These are phyloP conservation scores for Trachelipus rathkii DNA, from an alignment of 1,140 invertebrate species.

Conservation along the genomic window DNA sequence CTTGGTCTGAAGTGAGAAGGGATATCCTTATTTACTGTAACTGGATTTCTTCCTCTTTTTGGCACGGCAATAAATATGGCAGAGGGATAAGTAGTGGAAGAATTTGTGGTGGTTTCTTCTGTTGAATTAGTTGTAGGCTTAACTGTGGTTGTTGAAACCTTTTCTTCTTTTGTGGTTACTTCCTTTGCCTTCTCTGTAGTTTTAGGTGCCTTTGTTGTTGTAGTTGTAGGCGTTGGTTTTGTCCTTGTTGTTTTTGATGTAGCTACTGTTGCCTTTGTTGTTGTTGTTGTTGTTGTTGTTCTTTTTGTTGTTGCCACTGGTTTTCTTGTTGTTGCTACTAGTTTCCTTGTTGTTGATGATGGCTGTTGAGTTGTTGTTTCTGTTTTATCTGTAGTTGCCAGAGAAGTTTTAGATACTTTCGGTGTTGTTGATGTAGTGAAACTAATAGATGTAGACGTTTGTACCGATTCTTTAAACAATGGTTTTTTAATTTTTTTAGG, in stretches of 20 bases:
- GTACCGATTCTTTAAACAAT: too few species aligned
- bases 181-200: background rate
- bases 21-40: background rate
- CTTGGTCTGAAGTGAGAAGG: background rate
- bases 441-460: too few species aligned
- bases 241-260: background rate
- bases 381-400: background rate
- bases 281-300: too few species aligned
- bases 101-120: background rate
- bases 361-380: background rate
- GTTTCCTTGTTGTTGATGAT: background rate
- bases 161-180: background rate
- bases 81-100: background rate
- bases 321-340: background rate
- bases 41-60: background rate
- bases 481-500: too few species aligned
- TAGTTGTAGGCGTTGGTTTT: background rate
- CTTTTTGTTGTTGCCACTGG: background rate
- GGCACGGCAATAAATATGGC: background rate
- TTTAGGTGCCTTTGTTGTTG: background rate
- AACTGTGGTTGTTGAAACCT: background rate
- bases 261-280: background rate
- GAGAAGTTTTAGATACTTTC: background rate
- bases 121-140: background rate
- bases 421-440: too few species aligned